Conservation (phyloP, 2,113 vertebrate species). For the Semnopithecus entellus region DNA sequence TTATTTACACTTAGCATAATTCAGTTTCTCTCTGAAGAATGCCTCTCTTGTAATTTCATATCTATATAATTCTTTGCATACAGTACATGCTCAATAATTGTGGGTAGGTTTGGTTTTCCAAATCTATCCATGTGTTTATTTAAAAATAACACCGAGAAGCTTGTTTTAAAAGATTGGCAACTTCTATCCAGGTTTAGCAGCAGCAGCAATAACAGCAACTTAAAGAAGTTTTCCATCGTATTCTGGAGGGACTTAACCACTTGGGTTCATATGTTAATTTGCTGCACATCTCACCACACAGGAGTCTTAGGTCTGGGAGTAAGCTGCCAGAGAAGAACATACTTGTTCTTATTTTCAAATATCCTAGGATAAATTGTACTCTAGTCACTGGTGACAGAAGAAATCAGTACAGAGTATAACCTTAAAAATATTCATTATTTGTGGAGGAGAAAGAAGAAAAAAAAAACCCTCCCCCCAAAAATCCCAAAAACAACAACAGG, state of each 20-base stretch:
- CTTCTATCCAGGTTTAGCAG: neutral
- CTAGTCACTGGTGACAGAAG: neutral
- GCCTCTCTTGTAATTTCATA: neutral
- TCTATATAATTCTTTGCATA: neutral
- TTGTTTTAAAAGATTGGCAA: conserved; percentile 16
- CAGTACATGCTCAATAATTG: neutral
- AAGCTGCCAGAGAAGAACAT: conserved; percentile 29
- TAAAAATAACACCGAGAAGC: neutral
- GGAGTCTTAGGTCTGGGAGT: conserved; percentile 19
- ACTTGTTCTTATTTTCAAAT: conserved; percentile 35
- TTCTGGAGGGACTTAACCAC: conserved; percentile 64
- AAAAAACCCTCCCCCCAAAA: neutral
- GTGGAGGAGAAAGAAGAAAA: neutral
- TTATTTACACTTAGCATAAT: neutral
- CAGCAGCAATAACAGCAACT: conserved; percentile 34
- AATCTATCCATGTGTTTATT: neutral
- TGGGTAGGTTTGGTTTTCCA: neutral
- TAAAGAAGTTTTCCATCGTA: conserved; percentile 48
- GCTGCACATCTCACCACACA: neutral
- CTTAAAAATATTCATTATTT: conserved; percentile 47
- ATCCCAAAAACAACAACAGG: neutral
- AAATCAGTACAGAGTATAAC: conserved; percentile 21
- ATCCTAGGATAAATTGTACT: conserved; percentile 38
- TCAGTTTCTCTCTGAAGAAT: neutral
- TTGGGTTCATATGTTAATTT: conserved; percentile 66